Conservation (phyloP, 2,888 invertebrate genomes). For the Tortrix viridana region DNA sequence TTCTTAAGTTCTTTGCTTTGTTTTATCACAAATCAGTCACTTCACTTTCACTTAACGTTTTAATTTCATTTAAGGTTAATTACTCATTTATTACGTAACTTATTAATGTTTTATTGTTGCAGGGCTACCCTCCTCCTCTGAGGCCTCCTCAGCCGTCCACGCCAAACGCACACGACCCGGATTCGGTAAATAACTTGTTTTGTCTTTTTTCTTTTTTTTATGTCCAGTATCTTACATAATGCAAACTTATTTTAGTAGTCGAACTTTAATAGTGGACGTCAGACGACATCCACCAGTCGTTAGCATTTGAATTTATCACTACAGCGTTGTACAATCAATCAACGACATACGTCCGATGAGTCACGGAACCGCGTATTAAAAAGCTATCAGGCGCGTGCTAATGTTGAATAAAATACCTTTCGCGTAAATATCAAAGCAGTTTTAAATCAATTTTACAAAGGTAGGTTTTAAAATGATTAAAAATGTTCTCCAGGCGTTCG, state of each 20-base stretch:
- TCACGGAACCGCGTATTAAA: slow-evolving; percentile 58
- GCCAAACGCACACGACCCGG: slow-evolving; percentile 90
- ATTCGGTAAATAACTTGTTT: slow-evolving; percentile 85
- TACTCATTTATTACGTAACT: slow-evolving; percentile 2
- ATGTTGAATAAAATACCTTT: slow-evolving; percentile 39
- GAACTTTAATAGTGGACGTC: neutral
- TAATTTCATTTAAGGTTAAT: neutral
- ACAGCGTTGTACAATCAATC: slow-evolving; percentile 52
- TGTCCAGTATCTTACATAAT: neutral
- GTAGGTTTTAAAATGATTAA: slow-evolving; percentile 16
- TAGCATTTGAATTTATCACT: slow-evolving; percentile 43
- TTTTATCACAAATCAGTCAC: neutral
- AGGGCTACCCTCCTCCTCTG: slow-evolving; percentile 89
- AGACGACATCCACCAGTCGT: slow-evolving; percentile 36
- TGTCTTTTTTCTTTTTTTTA: neutral
- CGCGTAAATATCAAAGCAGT: slow-evolving; percentile 31
- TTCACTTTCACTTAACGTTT: neutral
- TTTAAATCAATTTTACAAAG: slow-evolving; percentile 5
- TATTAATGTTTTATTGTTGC: slow-evolving; percentile 51
- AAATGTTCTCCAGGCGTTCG: slow-evolving; percentile 8
- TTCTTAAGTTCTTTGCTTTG: neutral
- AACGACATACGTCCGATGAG: slow-evolving; percentile 53
- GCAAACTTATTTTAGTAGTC: neutral
- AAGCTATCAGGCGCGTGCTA: slow-evolving; percentile 55
- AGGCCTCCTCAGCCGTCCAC: slow-evolving; percentile 90